These are phyloP conservation scores for Heliangelus exortis DNA, from an alignment of 2,797 vertebrate species.

Conservation along the genomic window DNA sequence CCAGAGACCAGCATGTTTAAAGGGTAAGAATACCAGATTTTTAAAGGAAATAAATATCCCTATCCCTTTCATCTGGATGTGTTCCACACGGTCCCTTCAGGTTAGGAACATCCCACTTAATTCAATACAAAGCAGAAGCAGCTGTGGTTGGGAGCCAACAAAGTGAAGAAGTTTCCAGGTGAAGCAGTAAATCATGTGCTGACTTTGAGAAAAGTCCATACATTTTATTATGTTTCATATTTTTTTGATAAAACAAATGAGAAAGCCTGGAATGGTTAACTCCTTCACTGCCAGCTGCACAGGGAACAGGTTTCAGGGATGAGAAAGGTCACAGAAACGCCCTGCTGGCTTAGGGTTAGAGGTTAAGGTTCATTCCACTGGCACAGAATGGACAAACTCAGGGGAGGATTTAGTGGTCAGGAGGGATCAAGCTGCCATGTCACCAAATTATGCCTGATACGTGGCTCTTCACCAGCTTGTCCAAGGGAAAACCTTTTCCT, in stretches of 20 bases:
- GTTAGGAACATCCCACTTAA: neutral
- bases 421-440: fast-evolving
- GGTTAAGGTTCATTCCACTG: neutral
- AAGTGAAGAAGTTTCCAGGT: neutral
- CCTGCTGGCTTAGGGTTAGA: neutral
- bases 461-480: fast-evolving
- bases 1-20: neutral
- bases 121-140: neutral
- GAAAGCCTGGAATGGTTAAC: neutral
- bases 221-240: neutral
- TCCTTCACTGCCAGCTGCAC: neutral
- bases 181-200: neutral
- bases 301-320: neutral
- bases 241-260: neutral
- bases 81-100: neutral
- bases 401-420: neutral
- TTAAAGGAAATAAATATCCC: neutral
- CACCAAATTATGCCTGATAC: neutral
- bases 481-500: neutral
- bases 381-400: neutral
- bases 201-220: neutral
- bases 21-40: neutral
- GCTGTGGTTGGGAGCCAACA: neutral
- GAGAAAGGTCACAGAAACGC: neutral
- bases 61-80: neutral